phyloP scores from a whole-genome alignment of 1,140 invertebrate genomes.

The Arctopsyche grandis region DNA sequence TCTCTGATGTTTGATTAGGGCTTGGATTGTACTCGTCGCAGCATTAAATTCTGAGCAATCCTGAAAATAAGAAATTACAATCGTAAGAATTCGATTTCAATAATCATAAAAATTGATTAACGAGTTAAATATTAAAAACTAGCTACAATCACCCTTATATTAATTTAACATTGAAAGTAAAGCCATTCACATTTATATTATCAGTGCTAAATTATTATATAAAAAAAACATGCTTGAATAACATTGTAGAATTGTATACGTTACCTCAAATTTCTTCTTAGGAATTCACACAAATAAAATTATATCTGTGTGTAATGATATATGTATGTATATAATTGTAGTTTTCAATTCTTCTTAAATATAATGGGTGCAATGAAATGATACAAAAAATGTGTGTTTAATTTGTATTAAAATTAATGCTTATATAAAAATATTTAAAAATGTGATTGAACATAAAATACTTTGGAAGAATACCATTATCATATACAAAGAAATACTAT shows the following conservation, averaged over 20 bases:
- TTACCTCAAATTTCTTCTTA: not conserved
- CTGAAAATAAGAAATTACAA: conserved; percentile 56
- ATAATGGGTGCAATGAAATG: conserved; percentile 1
- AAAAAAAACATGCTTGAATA: not conserved
- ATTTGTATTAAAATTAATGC: conserved; percentile 45
- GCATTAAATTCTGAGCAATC: conserved; percentile 71
- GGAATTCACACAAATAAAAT: too few species aligned
- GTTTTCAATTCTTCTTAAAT: not conserved
- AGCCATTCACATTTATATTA: not conserved
- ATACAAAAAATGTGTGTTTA: conserved; percentile 25
- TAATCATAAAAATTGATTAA: not conserved
- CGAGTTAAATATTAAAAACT: conserved; percentile 15
- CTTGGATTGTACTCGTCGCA: conserved; percentile 69
- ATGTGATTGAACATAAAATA: conserved; percentile 42
- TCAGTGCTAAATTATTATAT: not conserved
- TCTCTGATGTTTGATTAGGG: conserved; percentile 58
- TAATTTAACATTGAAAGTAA: not conserved
- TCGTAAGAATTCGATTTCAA: not conserved
- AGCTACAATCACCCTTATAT: not conserved
- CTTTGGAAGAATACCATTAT: conserved; percentile 44
- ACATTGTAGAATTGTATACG: not conserved
- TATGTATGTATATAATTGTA: not conserved
- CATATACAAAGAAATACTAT: conserved; percentile 26
- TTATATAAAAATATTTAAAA: conserved; percentile 41
- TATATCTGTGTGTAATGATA: not conserved